Percentiles rank a stretch among this genome's conserved stretches.
Conservation (phyloP, 2,113 vertebrate species). For the Myrmecobius fasciatus region DNA sequence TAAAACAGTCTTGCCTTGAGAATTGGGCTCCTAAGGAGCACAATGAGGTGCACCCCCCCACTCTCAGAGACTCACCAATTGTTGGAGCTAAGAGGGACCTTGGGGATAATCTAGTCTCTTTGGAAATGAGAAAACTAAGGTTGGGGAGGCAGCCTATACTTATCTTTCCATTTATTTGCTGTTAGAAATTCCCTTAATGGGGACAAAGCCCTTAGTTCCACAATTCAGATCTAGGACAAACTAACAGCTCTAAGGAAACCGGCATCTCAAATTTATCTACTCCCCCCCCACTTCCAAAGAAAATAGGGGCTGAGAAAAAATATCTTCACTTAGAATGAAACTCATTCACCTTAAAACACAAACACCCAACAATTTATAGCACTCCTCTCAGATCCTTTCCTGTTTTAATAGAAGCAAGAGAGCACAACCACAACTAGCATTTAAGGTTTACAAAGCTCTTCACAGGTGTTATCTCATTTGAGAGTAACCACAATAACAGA, state of each 20-base stretch:
- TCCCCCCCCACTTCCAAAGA: neutral
- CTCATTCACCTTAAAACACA: neutral
- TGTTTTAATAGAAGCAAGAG: neutral
- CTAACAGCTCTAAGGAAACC: neutral
- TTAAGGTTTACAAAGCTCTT: neutral
- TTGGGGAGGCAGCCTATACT: neutral
- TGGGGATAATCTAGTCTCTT: neutral
- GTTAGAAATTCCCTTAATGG: neutral
- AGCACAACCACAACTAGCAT: neutral
- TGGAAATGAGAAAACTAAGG: neutral
- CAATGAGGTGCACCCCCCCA: neutral
- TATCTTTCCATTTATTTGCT: neutral
- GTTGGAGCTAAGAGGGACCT: neutral
- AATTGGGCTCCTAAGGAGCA: neutral
- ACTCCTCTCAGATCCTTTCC: neutral
- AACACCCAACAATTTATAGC: neutral
- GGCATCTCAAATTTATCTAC: neutral
- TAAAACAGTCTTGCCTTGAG: neutral
- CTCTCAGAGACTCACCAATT: neutral
- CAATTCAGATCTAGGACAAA: neutral
- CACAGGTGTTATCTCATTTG: neutral
- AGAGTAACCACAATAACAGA: neutral
- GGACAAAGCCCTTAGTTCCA: neutral
- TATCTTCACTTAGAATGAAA: neutral
- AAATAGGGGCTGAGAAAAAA: neutral